Conservation (phyloP, 2,797 vertebrate species). For the Enteromius afrohamiltoni region DNA sequence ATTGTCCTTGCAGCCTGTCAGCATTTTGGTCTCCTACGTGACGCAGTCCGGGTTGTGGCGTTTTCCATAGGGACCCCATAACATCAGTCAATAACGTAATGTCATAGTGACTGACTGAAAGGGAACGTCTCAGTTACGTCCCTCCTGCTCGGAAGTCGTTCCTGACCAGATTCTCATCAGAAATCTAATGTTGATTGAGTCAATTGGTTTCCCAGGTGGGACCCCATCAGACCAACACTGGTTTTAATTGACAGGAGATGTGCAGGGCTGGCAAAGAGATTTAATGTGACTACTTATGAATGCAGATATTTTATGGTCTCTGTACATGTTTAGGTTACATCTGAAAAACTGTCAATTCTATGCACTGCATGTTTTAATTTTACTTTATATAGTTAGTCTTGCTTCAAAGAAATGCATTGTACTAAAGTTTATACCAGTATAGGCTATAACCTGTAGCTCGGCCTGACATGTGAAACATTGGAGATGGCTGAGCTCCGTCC, state of each 20-base stretch:
- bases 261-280: slow-evolving; percentile 8
- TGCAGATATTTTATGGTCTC: not conserved
- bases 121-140: too few species aligned
- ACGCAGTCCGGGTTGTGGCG: too few species aligned
- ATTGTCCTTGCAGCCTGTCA: too few species aligned
- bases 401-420: not conserved
- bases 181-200: too few species aligned
- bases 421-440: not conserved
- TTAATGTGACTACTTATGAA: slow-evolving; percentile 27
- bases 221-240: slow-evolving; percentile 14
- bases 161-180: too few species aligned
- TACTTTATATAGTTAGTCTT: not conserved
- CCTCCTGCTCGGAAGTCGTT: too few species aligned
- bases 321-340: not conserved
- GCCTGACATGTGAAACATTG: not conserved
- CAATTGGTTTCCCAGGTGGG: too few species aligned
- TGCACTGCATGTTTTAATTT: not conserved
- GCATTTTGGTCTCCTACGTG: too few species aligned
- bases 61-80: too few species aligned
- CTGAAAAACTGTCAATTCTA: not conserved
- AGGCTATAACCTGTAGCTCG: not conserved
- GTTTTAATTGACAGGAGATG: slow-evolving; percentile 28
- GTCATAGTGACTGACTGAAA: too few species aligned
- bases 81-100: too few species aligned
- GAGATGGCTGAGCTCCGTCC: slow-evolving; percentile 47